A percentile compares a stretch with the other conserved stretches of the same genome.
phyloP scores from a whole-genome alignment of 2,797 vertebrate species.

The Kryptopterus vitreolus region DNA sequence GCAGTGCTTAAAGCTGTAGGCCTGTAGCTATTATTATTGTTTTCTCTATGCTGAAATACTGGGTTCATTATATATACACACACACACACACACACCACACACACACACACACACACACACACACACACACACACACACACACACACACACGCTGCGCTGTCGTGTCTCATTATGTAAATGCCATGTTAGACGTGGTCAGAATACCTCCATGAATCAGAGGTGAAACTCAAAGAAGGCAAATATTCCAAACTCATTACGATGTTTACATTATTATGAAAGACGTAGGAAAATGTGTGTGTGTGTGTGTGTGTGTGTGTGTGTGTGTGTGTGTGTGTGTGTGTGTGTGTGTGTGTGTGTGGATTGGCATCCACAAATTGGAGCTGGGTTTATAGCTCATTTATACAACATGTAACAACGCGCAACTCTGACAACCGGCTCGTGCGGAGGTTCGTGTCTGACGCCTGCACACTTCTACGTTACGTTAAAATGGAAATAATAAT shows the following conservation, averaged over 20 bases:
- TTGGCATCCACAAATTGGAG: background rate
- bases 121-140: background rate
- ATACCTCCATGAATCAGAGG: background rate
- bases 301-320: slow-evolving; percentile 1
- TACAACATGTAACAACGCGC: background rate
- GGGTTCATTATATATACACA: slow-evolving; percentile 10
- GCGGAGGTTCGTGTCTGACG: background rate
- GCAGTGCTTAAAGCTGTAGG: background rate
- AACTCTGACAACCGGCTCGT: background rate
- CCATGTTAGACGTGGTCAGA: background rate
- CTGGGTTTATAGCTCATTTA: background rate
- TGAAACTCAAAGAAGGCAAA: background rate
- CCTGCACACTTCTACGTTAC: no score
- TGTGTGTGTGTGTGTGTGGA: slow-evolving; percentile 3
- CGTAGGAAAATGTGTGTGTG: background rate
- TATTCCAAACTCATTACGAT: background rate
- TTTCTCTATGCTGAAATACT: background rate
- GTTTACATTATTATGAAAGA: background rate
- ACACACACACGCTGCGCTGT: slow-evolving; percentile 4
- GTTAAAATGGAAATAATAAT: no score
- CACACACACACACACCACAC: slow-evolving; percentile 11
- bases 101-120: slow-evolving; percentile 7
- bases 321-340: background rate
- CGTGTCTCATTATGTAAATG: slow-evolving; percentile 28
- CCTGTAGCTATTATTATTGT: slow-evolving; percentile 7